phyloP scores from a whole-genome alignment of 2,888 invertebrate genomes.

The Heliconius charithonia region DNA sequence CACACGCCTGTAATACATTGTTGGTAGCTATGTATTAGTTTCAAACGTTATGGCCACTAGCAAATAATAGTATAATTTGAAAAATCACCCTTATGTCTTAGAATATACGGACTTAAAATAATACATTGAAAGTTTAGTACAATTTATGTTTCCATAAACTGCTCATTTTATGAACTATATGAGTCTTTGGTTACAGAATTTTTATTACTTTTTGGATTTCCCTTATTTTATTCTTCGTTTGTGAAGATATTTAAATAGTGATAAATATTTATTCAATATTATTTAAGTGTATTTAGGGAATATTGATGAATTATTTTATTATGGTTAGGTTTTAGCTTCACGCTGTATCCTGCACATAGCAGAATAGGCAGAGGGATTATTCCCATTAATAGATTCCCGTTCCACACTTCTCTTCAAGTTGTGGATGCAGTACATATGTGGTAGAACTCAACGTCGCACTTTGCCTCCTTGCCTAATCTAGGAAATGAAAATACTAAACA shows the following conservation, averaged over 20 bases:
- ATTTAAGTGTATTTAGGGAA: no score
- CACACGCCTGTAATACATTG: not conserved
- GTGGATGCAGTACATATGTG: no score
- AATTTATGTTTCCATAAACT: slow-evolving; percentile 41
- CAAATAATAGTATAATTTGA: slow-evolving; percentile 3
- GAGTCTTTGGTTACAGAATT: slow-evolving; percentile 21
- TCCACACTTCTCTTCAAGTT: no score
- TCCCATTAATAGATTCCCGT: no score
- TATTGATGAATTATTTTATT: no score
- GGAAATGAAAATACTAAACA: no score
- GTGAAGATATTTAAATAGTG: not conserved
- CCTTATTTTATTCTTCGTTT: not conserved
- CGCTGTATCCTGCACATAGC: no score
- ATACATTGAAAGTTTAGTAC: slow-evolving; percentile 15
- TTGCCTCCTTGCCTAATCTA: no score
- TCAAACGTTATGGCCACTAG: not conserved
- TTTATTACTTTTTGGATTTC: slow-evolving; percentile 20
- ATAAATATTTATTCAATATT: not conserved
- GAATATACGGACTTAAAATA: slow-evolving; percentile 3
- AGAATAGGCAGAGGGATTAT: no score
- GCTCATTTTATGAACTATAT: slow-evolving; percentile 34
- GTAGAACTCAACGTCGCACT: no score
- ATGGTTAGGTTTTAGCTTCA: no score
- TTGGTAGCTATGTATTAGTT: slow-evolving; percentile 2
- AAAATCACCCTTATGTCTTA: slow-evolving; percentile 13